Evolutionary conservation across 2,113 vertebrate genomes (phyloP).

Genomic region (Poecilia latipinna): DNA sequence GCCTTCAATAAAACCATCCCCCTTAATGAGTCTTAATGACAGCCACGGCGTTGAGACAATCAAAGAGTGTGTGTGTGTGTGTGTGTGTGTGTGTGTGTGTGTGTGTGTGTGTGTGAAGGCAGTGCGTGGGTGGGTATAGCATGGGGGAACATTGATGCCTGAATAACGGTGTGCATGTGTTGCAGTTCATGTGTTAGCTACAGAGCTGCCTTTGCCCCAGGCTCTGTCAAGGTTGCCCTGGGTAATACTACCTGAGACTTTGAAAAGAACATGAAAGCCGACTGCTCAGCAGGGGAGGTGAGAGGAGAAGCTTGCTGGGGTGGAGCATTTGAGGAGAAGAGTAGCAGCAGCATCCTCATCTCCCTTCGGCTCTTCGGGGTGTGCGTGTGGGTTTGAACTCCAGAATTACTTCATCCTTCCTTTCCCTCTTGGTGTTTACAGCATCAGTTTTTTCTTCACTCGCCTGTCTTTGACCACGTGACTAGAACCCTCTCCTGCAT

Average conservation of each 20-base stretch:
- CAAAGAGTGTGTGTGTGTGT: constrained; percentile 53
- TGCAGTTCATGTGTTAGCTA: constrained; percentile 36
- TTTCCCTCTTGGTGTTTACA: constrained; percentile 38
- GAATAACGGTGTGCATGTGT: constrained; percentile 26
- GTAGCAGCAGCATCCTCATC: constrained; percentile 43
- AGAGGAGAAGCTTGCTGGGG: constrained; percentile 53
- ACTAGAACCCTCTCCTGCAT: neutral
- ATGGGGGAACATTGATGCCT: constrained; percentile 24
- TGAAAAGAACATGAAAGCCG: constrained; percentile 78
- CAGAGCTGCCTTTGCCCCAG: constrained; percentile 70
- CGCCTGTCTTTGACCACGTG: constrained; percentile 23
- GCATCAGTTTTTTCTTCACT: constrained; percentile 1
- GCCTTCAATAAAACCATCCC: constrained; percentile 82
- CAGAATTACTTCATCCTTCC: constrained; percentile 58
- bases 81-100: constrained; percentile 21
- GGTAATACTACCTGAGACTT: constrained; percentile 76
- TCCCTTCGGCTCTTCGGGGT: constrained; percentile 36
- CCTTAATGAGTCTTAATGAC: constrained; percentile 83
- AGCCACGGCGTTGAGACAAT: constrained; percentile 76
- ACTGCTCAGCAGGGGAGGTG: constrained; percentile 71
- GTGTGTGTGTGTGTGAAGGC: constrained; percentile 14
- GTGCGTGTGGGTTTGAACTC: constrained; percentile 65
- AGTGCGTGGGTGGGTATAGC: constrained; percentile 38
- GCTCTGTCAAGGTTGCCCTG: constrained; percentile 75
- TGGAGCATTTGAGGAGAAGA: constrained; percentile 65